phyloP scores from a whole-genome alignment of 2,888 invertebrate species.

The Charanyca ferruginea region DNA sequence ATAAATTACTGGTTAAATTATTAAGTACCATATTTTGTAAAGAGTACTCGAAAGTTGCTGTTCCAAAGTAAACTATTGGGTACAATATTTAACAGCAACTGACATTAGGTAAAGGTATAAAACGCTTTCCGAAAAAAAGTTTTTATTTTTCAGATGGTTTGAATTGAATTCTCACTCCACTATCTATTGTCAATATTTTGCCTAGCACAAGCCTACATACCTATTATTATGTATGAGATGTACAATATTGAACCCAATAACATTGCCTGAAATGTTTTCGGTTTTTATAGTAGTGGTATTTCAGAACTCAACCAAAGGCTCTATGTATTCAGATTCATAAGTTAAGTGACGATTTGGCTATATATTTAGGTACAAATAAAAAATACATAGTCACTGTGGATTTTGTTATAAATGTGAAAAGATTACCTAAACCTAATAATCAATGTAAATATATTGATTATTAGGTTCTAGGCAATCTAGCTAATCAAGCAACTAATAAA shows the following conservation, averaged over 20 bases:
- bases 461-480: too few relatives aligned
- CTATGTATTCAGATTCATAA: background rate
- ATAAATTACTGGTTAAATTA: too few relatives aligned
- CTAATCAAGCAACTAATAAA: too few relatives aligned
- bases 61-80: too few relatives aligned
- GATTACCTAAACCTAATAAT: background rate
- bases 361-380: background rate
- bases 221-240: background rate
- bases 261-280: constrained; percentile 19
- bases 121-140: constrained; percentile 1
- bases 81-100: too few relatives aligned
- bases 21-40: too few relatives aligned
- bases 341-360: constrained; percentile 18
- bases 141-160: constrained; percentile 6
- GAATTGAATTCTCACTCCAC: constrained; percentile 3
- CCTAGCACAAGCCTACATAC: background rate
- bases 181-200: constrained; percentile 24
- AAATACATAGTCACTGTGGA: background rate
- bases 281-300: constrained; percentile 18
- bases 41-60: too few relatives aligned
- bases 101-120: background rate
- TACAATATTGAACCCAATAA: constrained; percentile 16
- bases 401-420: background rate
- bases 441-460: too few relatives aligned
- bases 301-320: constrained; percentile 6